phyloP scores from a whole-genome alignment of 2,797 vertebrate genomes.

The Borostomias antarcticus region DNA sequence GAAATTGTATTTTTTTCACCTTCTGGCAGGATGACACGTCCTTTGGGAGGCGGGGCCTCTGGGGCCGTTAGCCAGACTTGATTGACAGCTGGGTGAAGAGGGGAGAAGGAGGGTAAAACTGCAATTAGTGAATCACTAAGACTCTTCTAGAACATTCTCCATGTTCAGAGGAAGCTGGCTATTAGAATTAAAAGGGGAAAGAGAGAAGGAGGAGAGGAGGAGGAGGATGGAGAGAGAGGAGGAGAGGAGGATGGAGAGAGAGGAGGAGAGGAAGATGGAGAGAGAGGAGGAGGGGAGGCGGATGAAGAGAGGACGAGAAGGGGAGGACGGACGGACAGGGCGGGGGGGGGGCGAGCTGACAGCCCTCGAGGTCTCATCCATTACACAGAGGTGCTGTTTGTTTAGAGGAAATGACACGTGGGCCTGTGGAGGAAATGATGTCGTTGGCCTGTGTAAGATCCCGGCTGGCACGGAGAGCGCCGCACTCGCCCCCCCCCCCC shows the following conservation, averaged over 20 bases:
- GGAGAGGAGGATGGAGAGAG: neutral
- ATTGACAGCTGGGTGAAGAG: too few relatives aligned
- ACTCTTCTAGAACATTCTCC: too few relatives aligned
- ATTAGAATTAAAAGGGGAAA: too few relatives aligned
- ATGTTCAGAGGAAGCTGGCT: too few relatives aligned
- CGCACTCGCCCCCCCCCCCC: too few relatives aligned
- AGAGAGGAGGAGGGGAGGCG: neutral
- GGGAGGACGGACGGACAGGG: neutral
- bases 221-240: neutral
- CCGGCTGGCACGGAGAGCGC: constrained; percentile 68
- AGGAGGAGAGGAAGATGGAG: neutral
- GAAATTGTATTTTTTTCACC: neutral
- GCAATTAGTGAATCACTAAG: too few relatives aligned
- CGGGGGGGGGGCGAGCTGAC: neutral
- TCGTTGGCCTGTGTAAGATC: constrained; percentile 68
- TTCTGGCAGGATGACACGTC: neutral
- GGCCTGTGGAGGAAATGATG: constrained; percentile 71
- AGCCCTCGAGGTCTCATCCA: constrained; percentile 48
- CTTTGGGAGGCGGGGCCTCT: neutral
- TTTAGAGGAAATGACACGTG: constrained; percentile 73
- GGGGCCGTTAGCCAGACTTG: too few relatives aligned
- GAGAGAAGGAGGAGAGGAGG: neutral
- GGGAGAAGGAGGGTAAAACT: too few relatives aligned
- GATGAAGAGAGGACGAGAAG: neutral
- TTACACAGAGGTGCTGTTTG: constrained; percentile 68